Base-by-base conservation (phyloP, 23 tunicate genomes). In the Diplosoma virens region DNA sequence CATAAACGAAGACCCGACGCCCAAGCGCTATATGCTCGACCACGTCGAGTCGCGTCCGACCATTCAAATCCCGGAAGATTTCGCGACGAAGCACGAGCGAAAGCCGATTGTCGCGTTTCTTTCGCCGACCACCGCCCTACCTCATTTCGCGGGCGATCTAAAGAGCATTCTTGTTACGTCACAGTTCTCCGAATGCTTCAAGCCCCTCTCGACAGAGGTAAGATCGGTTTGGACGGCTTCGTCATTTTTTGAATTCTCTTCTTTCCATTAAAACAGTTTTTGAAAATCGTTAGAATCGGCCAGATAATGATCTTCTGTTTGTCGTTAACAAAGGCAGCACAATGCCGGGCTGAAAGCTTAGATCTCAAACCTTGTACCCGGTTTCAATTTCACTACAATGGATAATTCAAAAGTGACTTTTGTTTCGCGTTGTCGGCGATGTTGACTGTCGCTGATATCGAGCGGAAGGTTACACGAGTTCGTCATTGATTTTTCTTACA, bases 1-100 rank as follows among this genome's bases (percentile, higher is more conserved):
- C 2, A 48, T 72, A 47, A 30, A 17, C 7, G 87, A 82, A 2
- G 79, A 81, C 5, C 73, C 47, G 3, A 67, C 32, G 25, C 87
- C 87, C 1, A 74, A 73, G 52, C 80, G 87, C 25, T 74, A 82
- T 54, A 41, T 31, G 34, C 29, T 64, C n/a, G 75, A 60, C n/a
- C 54, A 47, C 0, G 1, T 11, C 20, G 59, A 31, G 41, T 28
- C 33, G 0, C 30, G 47, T 21, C 26, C 36, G 6, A 37, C 30
- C 30, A 61, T 81, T 56, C 67, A 71, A 21, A 74, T 82, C 29
- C 79, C 87, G 17, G 45, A 75, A 1, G 60, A 82, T 47, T 46
- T 82, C 37, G 25, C 81, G 17, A 14, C 47, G 11, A 30, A 21
- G 18, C 41, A 33, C 17, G 29, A 82, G 18, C 30, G 81, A 20